A percentile compares a stretch with the other conserved stretches of the same genome.
Evolutionary conservation across 2,797 vertebrate genomes (phyloP).

Genomic region (Brachymystax lenok): DNA sequence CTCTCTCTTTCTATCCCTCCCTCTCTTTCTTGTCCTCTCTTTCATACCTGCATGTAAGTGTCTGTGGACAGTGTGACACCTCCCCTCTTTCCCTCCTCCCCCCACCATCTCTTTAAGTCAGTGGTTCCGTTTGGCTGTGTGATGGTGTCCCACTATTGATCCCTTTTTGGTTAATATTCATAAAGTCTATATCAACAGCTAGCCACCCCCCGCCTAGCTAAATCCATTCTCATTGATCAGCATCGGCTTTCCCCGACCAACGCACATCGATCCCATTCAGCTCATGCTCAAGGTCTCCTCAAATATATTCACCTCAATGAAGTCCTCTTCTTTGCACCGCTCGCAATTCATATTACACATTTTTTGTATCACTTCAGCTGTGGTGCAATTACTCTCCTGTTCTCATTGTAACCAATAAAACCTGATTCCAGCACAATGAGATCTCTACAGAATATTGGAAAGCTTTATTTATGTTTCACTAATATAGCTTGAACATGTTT

Average conservation of each 20-base stretch:
- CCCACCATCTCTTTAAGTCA: neutral
- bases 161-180: slow-evolving; percentile 92
- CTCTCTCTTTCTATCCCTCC: neutral
- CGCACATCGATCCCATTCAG: slow-evolving; percentile 77
- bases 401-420: slow-evolving; percentile 67
- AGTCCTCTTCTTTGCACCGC: slow-evolving; percentile 39
- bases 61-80: neutral
- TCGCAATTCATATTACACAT: neutral
- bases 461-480: slow-evolving; percentile 1
- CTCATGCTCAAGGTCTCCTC: slow-evolving; percentile 82
- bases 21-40: neutral
- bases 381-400: slow-evolving; percentile 59
- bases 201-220: slow-evolving; percentile 72
- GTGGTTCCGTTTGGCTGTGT: slow-evolving; percentile 12
- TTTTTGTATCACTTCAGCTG: slow-evolving; percentile 62
- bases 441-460: slow-evolving; percentile 1
- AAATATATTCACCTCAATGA: slow-evolving; percentile 76
- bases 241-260: slow-evolving; percentile 79
- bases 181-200: slow-evolving; percentile 90
- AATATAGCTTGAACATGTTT: neutral
- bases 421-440: slow-evolving; percentile 37
- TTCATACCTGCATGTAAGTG: neutral
- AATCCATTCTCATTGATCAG: slow-evolving; percentile 97
- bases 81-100: neutral
- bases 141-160: slow-evolving; percentile 78